phyloP scores from a whole-genome alignment of 2,797 vertebrate genomes.

The Ispidina lecontei region DNA sequence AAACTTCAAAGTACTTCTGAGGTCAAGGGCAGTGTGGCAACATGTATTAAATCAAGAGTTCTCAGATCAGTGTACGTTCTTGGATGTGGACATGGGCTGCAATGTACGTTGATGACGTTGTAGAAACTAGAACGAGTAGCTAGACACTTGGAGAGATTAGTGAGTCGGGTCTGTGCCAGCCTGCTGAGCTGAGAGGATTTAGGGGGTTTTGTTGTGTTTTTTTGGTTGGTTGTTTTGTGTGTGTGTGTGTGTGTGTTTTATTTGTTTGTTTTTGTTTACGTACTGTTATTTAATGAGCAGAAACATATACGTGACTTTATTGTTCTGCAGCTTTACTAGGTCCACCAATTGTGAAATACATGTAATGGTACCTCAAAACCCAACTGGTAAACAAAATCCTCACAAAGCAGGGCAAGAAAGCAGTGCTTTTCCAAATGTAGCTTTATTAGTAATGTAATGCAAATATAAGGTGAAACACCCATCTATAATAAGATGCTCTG shows the following conservation, averaged over 20 bases:
- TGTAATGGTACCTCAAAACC: not conserved
- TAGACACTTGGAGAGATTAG: conserved; percentile 21
- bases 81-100: conserved; percentile 17
- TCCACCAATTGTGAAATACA: not conserved
- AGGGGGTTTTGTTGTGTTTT: not conserved
- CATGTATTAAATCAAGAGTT: conserved; percentile 61
- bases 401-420: not conserved
- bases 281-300: not conserved
- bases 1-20: conserved; percentile 60
- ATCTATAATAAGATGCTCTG: not conserved
- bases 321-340: not conserved
- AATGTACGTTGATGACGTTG: not conserved
- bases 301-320: not conserved
- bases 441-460: not conserved
- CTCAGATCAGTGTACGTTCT: not conserved
- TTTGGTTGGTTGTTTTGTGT: not conserved
- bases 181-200: not conserved
- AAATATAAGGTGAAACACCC: not conserved
- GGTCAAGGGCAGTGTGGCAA: conserved; percentile 55
- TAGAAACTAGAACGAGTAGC: not conserved
- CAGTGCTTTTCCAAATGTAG: not conserved
- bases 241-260: not conserved
- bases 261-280: not conserved
- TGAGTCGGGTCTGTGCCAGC: not conserved
- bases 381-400: not conserved